phyloP scores from a whole-genome alignment of 2,113 vertebrate species.

The Alexandromys fortis region DNA sequence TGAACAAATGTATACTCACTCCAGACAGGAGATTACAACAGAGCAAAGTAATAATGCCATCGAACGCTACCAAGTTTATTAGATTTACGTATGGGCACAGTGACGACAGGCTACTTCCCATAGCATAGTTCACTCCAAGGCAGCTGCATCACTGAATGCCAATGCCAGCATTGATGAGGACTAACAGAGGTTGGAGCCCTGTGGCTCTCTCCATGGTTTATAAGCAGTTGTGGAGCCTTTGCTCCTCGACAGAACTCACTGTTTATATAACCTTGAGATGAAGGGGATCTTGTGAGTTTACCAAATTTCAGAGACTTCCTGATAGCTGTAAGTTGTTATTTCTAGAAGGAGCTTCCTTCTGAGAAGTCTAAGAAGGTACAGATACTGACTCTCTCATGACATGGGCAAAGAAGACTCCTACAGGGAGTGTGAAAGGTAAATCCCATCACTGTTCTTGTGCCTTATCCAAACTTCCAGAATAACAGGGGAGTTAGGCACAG shows the following conservation, averaged over 20 bases:
- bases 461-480: background rate
- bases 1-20: background rate
- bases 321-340: background rate
- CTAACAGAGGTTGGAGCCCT: too few species aligned
- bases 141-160: background rate
- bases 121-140: background rate
- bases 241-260: background rate
- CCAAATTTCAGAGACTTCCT: background rate
- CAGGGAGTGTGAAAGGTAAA: background rate
- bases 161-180: background rate
- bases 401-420: background rate
- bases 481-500: background rate
- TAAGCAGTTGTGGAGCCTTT: background rate
- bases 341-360: background rate
- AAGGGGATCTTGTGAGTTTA: background rate
- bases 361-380: background rate
- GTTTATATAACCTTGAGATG: background rate
- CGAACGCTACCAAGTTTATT: background rate
- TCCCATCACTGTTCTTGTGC: background rate
- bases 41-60: background rate
- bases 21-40: background rate
- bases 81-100: too few species aligned
- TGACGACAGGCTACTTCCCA: background rate
- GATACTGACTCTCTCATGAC: background rate
- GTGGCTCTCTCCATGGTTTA: background rate